Evolutionary conservation across 2,888 invertebrate genomes (phyloP), one percentile per base, ranked within the genome.

Genomic region (Hylaea fasciaria): DNA sequence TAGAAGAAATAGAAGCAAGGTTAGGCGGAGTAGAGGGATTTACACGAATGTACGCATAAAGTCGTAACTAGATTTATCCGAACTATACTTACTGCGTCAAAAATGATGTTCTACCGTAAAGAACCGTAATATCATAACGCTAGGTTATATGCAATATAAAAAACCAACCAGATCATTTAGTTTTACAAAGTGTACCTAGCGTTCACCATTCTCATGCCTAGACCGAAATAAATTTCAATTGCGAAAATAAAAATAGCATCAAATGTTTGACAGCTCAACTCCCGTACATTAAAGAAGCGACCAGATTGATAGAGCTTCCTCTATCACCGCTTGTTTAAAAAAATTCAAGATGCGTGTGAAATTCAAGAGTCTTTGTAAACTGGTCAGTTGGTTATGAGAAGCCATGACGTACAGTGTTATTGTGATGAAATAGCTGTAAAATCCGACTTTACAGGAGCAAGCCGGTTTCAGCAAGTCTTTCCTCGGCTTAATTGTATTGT

Each of bases 371-470:
- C 68, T 47, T 47, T 11, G 2, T 50, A 64, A 45, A 52, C 29
- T 71, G 69, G 67, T 0, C 45, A 14, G 2, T 41, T 35, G 41
- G 29, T 52, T 52, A 39, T 52, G 44, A 56, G 57, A 47, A 62
- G 47, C 28, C 48, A 47, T 71, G 70, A 71, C 71, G 71, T 66
- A 48, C 54, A 41, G 46, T 64, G 62, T 65, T 65, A 46, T 65
- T 63, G 59, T 47, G 50, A 60, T 50, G 17, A 35, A 46, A 52
- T 57, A 35, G 44, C 45, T 55, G 45, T 29, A 12, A 17, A 16
- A 69, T 71, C 72, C 67, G 76, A 73, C 75, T 60, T 63, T 62
- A 71, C 81, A 68, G 65, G 80, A 73, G 52, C 43, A 58, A 77
- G 70, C 75, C 77, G 72, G 80, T 78, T 78, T 74, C 69, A 73